Evolutionary conservation across 2,888 invertebrate genomes (phyloP).

Genomic region (Megamerina dolium): DNA sequence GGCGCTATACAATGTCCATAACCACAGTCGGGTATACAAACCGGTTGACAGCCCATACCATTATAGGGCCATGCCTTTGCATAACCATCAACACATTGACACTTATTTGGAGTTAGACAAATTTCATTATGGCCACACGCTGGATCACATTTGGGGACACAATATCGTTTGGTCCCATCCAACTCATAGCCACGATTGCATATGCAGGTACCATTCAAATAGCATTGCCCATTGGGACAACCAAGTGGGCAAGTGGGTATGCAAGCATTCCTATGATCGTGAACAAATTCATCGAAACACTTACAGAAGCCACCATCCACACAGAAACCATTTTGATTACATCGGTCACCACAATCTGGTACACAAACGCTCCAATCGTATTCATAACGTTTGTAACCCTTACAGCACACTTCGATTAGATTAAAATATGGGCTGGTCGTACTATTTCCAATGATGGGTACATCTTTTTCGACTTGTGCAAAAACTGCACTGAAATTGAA

Average conservation of each 20-base stretch:
- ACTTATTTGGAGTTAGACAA: constrained; percentile 58
- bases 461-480: constrained; percentile 42
- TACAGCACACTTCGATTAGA: constrained; percentile 64
- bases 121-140: constrained; percentile 56
- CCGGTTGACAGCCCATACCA: constrained; percentile 36
- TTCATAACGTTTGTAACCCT: constrained; percentile 62
- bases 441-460: constrained; percentile 49
- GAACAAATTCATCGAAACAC: constrained; percentile 42
- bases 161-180: constrained; percentile 45
- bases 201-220: constrained; percentile 42
- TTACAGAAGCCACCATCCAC: constrained; percentile 44
- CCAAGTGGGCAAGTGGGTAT: constrained; percentile 39
- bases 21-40: constrained; percentile 42
- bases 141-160: constrained; percentile 55
- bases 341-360: constrained; percentile 47
- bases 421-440: constrained; percentile 47
- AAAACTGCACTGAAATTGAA: constrained; percentile 35
- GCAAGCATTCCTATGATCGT: constrained; percentile 38
- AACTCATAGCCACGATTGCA: constrained; percentile 43
- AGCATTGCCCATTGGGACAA: constrained; percentile 46
- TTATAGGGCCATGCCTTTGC: constrained; percentile 23
- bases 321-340: constrained; percentile 51
- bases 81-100: constrained; percentile 48
- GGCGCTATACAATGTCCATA: constrained; percentile 51
- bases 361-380: constrained; percentile 54